Evolutionary conservation across 2,113 vertebrate species (phyloP), one percentile per base, ranked within the genome.

Genomic region (Trematomus loennbergii): DNA sequence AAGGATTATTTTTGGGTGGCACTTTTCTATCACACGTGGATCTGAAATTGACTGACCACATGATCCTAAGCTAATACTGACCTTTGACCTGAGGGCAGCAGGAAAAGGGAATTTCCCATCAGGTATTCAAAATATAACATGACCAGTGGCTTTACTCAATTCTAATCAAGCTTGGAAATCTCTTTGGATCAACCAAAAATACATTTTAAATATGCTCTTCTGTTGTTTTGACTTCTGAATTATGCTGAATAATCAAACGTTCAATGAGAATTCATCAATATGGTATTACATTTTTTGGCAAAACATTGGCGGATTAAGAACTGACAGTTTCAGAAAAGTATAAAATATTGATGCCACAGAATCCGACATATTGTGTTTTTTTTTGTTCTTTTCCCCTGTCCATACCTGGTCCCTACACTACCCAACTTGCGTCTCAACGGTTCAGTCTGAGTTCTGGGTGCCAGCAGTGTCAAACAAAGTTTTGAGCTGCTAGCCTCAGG

Each of bases 81-180:
- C 63, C 33, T 70, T 61, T 76, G 72, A 75, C 49, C 54, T 17
- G 11, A 70, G 25, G 15, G 6, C 18, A 5, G 33, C 13, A 46
- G 52, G 36, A 16, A 12, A 13, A 36, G 10, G 33, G 16, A 36
- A n/a, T 36, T 53, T 68, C 48, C 48, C 64, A 66, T 13, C 10
- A n/a, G 16, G 16, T 52, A n/a, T 67, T 3, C 13, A n/a, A 66
- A 36, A 11, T 46, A 9, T 22, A 22, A 15, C 40, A 63, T 15
- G n/a, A 20, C 3, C 2, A 3, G 17, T 20, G 3, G 20, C 7
- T 49, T 60, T 33, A 40, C 46, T 61, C 4, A 36, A 10, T 70
- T 12, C 8, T 25, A 46, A 46, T 48, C 9, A 13, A 46, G 18
- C 6, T 46, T 13, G 17, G 49, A 40, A 8, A 40, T 40, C 1